These are phyloP conservation scores for Cosmia pyralina DNA, from an alignment of 2,888 invertebrate species.

Conservation along the genomic window DNA sequence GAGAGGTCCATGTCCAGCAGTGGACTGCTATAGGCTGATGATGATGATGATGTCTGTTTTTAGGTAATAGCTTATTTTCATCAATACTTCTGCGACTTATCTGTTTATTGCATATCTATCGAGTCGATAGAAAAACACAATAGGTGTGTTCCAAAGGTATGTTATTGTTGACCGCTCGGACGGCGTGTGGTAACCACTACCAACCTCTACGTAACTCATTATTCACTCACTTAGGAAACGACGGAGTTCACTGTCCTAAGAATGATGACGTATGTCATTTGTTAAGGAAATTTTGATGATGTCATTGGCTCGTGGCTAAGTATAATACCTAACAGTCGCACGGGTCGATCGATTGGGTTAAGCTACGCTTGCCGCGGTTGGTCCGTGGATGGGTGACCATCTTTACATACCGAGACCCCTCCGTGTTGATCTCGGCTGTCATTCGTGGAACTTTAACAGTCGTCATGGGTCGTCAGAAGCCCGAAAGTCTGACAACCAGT, in stretches of 20 bases:
- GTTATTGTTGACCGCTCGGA: constrained; percentile 78
- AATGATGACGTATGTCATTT: constrained; percentile 35
- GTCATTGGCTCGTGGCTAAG: neutral
- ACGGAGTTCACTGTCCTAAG: constrained; percentile 37
- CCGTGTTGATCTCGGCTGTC: too few species aligned
- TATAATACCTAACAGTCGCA: too few species aligned
- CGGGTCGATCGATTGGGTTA: too few species aligned
- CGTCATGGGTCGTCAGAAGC: too few species aligned
- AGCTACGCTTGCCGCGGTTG: too few species aligned
- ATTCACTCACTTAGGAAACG: constrained; percentile 21
- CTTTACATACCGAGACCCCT: too few species aligned
- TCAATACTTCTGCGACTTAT: constrained; percentile 33
- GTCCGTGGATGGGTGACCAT: too few species aligned
- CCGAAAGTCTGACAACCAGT: too few species aligned
- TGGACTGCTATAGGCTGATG: too few species aligned
- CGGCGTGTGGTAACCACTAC: constrained; percentile 39
- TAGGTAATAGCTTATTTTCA: neutral
- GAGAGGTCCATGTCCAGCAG: too few species aligned
- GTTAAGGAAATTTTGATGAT: neutral
- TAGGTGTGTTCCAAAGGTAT: constrained; percentile 73
- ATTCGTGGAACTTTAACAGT: too few species aligned
- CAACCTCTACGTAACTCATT: constrained; percentile 41
- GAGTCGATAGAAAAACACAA: constrained; percentile 74
- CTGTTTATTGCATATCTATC: constrained; percentile 14
- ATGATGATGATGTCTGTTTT: neutral